Percentiles rank a stretch among this genome's conserved stretches.
Evolutionary conservation across 53 echinoderm and acorn worm genomes (phyloP).

Genomic region (Hippasteria phrygiana): DNA sequence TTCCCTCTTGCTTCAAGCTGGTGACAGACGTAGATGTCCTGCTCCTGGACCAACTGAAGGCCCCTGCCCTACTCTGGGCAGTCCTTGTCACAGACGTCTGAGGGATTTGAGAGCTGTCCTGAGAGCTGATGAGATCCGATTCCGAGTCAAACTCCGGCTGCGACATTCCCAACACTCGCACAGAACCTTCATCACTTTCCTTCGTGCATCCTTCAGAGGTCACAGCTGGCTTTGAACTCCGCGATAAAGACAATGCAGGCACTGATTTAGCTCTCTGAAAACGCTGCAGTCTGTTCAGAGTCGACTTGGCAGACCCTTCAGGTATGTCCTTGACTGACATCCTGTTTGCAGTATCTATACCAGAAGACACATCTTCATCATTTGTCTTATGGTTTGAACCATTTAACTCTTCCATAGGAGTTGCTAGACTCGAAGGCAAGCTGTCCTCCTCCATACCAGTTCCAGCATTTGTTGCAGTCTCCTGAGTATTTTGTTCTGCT

Average conservation of each 20-base stretch:
- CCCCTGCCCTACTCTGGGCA: conserved; percentile 4
- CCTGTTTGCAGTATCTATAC: neutral
- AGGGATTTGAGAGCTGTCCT: neutral
- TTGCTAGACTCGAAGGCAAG: neutral
- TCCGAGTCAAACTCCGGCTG: conserved; percentile 6
- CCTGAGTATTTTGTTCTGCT: neutral
- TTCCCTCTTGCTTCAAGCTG: neutral
- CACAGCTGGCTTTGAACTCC: neutral
- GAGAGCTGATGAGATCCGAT: neutral
- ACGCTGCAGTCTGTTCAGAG: conserved; percentile 38
- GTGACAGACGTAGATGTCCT: neutral
- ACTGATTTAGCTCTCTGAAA: conserved; percentile 23
- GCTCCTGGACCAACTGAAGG: conserved; percentile 27
- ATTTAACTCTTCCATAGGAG: neutral
- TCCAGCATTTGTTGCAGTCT: neutral
- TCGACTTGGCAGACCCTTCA: neutral
- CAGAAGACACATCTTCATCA: neutral
- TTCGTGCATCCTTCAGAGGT: neutral
- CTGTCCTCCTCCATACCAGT: neutral
- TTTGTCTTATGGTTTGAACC: neutral
- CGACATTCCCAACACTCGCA: neutral
- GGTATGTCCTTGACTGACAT: neutral
- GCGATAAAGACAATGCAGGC: neutral
- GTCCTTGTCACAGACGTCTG: neutral
- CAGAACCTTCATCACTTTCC: neutral